phyloP scores from a whole-genome alignment of 2,888 invertebrate species.

The Acanthoscelides obtectus region DNA sequence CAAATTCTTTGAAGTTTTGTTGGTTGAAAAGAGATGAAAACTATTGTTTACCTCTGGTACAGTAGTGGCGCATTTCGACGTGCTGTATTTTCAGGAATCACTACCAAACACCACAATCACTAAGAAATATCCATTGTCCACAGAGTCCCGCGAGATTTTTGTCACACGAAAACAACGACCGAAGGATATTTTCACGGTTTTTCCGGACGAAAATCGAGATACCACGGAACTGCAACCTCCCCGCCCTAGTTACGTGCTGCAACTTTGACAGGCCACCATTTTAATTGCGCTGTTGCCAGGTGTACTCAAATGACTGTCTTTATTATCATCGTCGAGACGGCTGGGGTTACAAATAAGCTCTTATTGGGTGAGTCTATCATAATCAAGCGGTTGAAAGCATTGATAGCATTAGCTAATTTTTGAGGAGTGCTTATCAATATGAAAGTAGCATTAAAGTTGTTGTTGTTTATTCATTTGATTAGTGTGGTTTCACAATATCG shows the following conservation, averaged over 20 bases:
- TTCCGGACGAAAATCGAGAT: constrained; percentile 30
- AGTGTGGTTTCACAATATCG: no score
- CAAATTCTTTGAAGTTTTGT: constrained; percentile 13
- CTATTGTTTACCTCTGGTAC: constrained; percentile 45
- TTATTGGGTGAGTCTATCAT: no score
- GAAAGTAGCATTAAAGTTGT: no score
- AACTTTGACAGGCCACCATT: constrained; percentile 46
- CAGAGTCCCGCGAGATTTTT: background rate
- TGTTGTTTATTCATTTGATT: no score
- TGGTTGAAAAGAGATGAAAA: constrained; percentile 34
- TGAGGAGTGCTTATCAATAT: no score
- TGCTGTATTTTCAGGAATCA: background rate
- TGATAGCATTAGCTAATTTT: no score
- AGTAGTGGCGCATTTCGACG: constrained; percentile 10
- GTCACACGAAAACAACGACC: background rate
- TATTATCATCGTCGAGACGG: background rate
- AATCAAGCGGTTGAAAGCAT: no score
- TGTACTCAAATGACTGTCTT: constrained; percentile 2
- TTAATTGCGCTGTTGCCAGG: constrained; percentile 24
- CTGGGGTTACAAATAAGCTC: no score
- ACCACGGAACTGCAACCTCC: constrained; percentile 39
- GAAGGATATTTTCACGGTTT: constrained; percentile 4
- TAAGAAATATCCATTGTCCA: background rate
- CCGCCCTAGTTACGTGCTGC: constrained; percentile 47
- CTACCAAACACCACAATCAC: background rate